These are phyloP conservation scores for Phrynocephalus guinanensis DNA, from an alignment of 2,797 vertebrate genomes.

Conservation along the genomic window DNA sequence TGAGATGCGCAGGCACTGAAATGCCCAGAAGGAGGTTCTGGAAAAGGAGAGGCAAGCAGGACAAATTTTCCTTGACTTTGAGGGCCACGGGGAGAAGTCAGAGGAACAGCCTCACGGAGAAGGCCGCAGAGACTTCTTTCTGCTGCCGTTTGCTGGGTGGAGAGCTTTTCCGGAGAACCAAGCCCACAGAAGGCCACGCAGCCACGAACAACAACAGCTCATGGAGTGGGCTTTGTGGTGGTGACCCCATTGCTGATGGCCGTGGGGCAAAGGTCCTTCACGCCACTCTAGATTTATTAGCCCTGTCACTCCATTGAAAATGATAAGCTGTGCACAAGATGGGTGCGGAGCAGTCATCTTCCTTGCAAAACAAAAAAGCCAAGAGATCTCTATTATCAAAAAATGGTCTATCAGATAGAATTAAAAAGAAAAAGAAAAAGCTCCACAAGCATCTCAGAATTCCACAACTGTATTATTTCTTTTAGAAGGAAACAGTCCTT, in stretches of 20 bases:
- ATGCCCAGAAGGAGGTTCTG: background rate
- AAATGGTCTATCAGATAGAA: background rate
- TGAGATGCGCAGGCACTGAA: background rate
- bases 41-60: background rate
- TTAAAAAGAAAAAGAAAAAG: background rate
- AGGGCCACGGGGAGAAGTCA: background rate
- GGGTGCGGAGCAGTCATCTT: background rate
- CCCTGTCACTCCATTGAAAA: background rate
- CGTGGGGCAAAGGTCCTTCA: too few relatives aligned
- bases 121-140: background rate
- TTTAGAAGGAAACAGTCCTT: background rate
- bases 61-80: background rate
- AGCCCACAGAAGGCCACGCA: background rate
- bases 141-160: too few relatives aligned
- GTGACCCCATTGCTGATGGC: background rate
- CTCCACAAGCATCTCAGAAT: background rate
- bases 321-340: background rate
- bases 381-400: conserved; percentile 4
- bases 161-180: background rate
- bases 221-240: background rate
- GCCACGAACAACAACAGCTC: background rate
- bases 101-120: background rate
- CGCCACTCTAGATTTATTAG: background rate
- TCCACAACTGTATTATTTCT: background rate
- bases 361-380: background rate